Base-by-base conservation (phyloP, 2,113 vertebrate genomes). In the Benitochromis conjunctus region DNA sequence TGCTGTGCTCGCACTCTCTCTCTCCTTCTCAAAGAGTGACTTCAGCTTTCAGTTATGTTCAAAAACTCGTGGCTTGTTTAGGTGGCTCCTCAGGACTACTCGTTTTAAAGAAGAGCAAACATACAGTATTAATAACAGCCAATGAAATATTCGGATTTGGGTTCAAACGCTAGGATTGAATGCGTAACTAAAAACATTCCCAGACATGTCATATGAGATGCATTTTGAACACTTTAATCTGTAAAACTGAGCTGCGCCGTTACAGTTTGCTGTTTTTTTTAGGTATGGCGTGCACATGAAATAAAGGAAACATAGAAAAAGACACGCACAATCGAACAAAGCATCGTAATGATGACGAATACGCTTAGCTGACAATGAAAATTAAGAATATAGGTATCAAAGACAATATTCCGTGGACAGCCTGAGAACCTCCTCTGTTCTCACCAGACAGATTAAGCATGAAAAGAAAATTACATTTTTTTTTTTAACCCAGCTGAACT, bases 91-190 rank as follows among this genome's bases (percentile, higher is more conserved):
- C 29, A 56, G 74, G 76, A 76, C 90, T 71, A 76, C 83, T 53
- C 76, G 0, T 43, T 74, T 84, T 85, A 86, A 89, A 92, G 79
- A 85, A 78, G 69, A 80, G 90, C 84, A 94, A 86, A 92, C 86
- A 92, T 92, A 55, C 90, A 94, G 83, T 91, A 94, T 92, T 92
- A 84, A 93, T 93, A 81, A 87, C 90, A 5, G 4, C 55, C 81
- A 76, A 88, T 93, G 31, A 92, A 93, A 87, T 91, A 53, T 76
- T 76, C 4, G 6, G 46, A 76, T 91, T 53, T 78, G 78, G 21
- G 69, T 90, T 93, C 81, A 84, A 83, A 48, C 46, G 55, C 38
- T 29, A 77, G 21, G 21, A 87, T 36, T 60, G 60, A 81, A 91
- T 79, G 51, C 56, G 21, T 18, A 88, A 81, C 74, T 24, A 21